Evolutionary conservation across 2,888 invertebrate genomes (phyloP), one percentile per base, ranked within the genome.

Genomic region (Drosophila stalkeri): DNA sequence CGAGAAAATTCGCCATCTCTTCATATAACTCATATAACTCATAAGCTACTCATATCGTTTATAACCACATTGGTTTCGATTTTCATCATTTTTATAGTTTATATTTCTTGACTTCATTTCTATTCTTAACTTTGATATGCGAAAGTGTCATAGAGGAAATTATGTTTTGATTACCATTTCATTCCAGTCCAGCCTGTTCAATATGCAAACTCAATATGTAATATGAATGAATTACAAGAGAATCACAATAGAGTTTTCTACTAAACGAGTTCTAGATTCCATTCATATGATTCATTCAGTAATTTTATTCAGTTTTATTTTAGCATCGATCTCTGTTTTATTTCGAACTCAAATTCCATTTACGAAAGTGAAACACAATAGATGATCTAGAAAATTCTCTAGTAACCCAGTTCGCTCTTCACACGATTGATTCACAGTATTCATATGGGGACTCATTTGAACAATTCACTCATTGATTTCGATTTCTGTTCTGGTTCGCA

Each of bases 401-500:
- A 14, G 12, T 51, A 33, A 8, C 51, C 33, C 51, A 51, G 49
- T 49, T 51, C 12, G 0, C 51, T 33, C 8, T 3, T 35, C 8
- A 35, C 18, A 35, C 7, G 7, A 33, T 18, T 51, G 7, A 33
- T 18, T 51, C 33, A 18, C 8, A 20, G 33, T 51, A 18, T 51
- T 18, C 51, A 51, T 35, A 51, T 51, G 51, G 5, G 37, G 16
- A 43, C 9, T 35, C 20, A 35, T 57, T 44, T 39, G 3, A 57
- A 7, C 20, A 57, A 18, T 44, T 63, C 59, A 43, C 63, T 65
- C 43, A 61, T 41, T 47, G 67, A 52, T 78, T 77, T 89, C 74
- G 86, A 79, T 84, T 86, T 84, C 76, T 62, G 72, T 76, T 65
- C 80, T 67, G 69, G 75, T 83, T 75, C 81, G 35, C 39, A 56